Evolutionary conservation across 1,140 invertebrate genomes (phyloP).

Genomic region (Drosophila persimilis): DNA sequence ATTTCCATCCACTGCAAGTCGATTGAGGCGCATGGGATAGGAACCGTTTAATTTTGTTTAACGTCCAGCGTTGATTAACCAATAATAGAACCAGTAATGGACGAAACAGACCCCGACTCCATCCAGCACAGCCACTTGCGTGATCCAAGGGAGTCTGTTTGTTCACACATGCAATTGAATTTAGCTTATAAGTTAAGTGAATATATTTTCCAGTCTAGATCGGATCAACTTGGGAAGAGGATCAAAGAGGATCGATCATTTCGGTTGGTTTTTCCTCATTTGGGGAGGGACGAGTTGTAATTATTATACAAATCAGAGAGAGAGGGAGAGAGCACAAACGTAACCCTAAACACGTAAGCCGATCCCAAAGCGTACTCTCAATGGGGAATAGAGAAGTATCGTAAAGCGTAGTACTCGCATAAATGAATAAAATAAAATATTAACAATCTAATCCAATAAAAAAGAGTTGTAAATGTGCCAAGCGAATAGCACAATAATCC

Average conservation of each 20-base stretch:
- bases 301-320: too few relatives aligned
- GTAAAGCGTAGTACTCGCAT: constrained; percentile 13
- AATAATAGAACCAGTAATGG: constrained; percentile 59
- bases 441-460: constrained; percentile 57
- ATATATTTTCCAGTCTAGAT: too few relatives aligned
- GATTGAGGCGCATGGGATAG: constrained; percentile 59
- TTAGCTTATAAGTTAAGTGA: constrained; percentile 39
- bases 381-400: constrained; percentile 20
- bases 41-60: constrained; percentile 74
- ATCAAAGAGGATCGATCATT: neutral
- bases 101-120: neutral
- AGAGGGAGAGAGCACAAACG: neutral
- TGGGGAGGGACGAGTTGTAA: too few relatives aligned
- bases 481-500: constrained; percentile 26
- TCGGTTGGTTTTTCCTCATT: too few relatives aligned
- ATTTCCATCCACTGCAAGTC: constrained; percentile 41
- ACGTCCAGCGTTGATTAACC: constrained; percentile 70
- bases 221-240: neutral
- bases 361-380: constrained; percentile 1
- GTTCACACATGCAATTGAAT: constrained; percentile 40
- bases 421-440: constrained; percentile 44
- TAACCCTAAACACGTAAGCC: constrained; percentile 25
- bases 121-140: too few relatives aligned
- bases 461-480: constrained; percentile 52
- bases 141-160: constrained; percentile 10